phyloP scores from a whole-genome alignment of 2,888 invertebrate genomes.

The Lepidochrysops patricia region DNA sequence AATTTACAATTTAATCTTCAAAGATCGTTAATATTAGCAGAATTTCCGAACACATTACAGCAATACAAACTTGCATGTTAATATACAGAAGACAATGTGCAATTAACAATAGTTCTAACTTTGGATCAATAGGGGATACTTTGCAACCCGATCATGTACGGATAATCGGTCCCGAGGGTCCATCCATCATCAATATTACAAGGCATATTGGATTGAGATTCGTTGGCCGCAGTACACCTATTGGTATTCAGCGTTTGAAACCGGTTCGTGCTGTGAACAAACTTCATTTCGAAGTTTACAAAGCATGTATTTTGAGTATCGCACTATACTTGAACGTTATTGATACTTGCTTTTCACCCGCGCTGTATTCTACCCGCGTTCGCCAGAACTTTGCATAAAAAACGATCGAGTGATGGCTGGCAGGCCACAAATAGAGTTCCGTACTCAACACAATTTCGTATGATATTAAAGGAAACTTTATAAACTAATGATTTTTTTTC shows the following conservation, averaged over 20 bases:
- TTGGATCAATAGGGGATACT: slow-evolving; percentile 12
- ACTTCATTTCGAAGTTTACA: slow-evolving; percentile 8
- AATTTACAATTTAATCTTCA: too few species aligned
- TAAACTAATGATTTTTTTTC: too few species aligned
- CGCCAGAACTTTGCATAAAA: too few species aligned
- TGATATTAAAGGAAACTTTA: too few species aligned
- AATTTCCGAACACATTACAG: too few species aligned
- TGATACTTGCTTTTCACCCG: neutral
- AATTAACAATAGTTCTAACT: slow-evolving; percentile 1
- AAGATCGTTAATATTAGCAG: too few species aligned
- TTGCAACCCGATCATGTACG: slow-evolving; percentile 14
- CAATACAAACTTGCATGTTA: neutral
- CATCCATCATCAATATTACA: slow-evolving; percentile 18
- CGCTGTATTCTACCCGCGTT: neutral
- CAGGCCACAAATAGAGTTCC: too few species aligned
- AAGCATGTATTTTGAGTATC: slow-evolving; percentile 5
- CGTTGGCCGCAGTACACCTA: slow-evolving; percentile 9
- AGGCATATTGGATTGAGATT: slow-evolving; percentile 18
- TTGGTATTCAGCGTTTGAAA: slow-evolving; percentile 17
- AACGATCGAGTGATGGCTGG: too few species aligned
- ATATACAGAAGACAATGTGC: neutral
- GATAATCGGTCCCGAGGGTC: slow-evolving; percentile 14
- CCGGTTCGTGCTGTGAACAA: slow-evolving; percentile 6
- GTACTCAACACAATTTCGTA: too few species aligned
- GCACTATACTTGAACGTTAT: neutral